Percentiles rank a stretch among this genome's conserved stretches.
These are phyloP conservation scores for Suillia variegata DNA, from an alignment of 2,888 invertebrate genomes.

Conservation along the genomic window DNA sequence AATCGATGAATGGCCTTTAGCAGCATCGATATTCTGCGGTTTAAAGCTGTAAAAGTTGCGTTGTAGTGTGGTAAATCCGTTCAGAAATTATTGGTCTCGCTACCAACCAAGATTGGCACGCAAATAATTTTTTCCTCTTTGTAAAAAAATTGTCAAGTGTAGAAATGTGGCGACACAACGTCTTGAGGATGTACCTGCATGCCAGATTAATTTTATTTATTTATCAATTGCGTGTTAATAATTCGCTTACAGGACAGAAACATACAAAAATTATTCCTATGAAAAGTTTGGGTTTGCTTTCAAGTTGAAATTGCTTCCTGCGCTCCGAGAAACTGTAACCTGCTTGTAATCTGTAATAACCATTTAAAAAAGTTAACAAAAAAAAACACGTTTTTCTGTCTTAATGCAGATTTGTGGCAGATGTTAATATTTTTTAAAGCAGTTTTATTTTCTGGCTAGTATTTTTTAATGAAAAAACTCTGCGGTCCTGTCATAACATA, in stretches of 20 bases:
- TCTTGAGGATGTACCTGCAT: neutral
- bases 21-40: neutral
- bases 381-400: no score
- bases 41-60: neutral
- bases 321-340: neutral
- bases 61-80: neutral
- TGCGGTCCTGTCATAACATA: neutral
- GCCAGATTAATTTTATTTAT: neutral
- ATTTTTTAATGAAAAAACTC: no score
- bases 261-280: conserved; percentile 3
- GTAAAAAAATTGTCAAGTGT: no score
- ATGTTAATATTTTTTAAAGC: no score
- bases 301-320: neutral
- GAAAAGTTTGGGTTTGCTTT: conserved; percentile 9
- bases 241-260: conserved; percentile 4
- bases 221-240: neutral
- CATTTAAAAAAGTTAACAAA: no score
- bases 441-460: no score
- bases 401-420: no score
- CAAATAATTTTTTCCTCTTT: neutral
- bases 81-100: conserved; percentile 1
- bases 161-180: no score
- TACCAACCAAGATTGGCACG: neutral
- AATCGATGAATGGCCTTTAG: no score
- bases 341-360: no score